Base-by-base conservation (phyloP, 2,888 invertebrate species). In the Empis livida region DNA sequence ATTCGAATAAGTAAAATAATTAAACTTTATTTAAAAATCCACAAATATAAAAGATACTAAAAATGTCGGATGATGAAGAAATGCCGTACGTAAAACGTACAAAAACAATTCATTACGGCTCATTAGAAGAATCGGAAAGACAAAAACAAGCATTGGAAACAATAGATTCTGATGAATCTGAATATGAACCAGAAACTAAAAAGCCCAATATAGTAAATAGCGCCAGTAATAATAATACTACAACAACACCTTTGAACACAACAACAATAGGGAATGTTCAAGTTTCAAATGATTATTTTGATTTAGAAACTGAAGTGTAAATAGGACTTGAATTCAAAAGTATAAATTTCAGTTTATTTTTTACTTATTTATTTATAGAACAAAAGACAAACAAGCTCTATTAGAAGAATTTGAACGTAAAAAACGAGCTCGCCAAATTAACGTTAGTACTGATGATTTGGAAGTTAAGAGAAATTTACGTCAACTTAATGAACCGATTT, bases 371-470 rank as follows among this genome's bases (percentile, higher is more conserved):
- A 16, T 23, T 50, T 51, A 23, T 59, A 82, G 87, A 71, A 83
- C 88, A 0, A 82, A 84, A 59, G 92, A 92, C 62, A 90, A 93
- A 63, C 87, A 89, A 60, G 91, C 91, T 0, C 68, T 95, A 9
- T 73, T 99, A 2, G 96, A 96, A 61, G 96, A 97, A 70, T 96
- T 97, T 68, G 99, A 99, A 66, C 75, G 94, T 32, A 76, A 95
- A 53, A 82, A 91, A 58, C 86, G 94, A 64, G 97, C 90, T 0
- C 76, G 97, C 9, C 92, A 92, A 61, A 87, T 99, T 43, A 95
- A 95, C 59, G 94, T 99, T 0, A 95, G 96, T 0, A 99, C 99
- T 0, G 99, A 99, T 71, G 99, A 99, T 72, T 80, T 82, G 11
- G 96, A 99, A 74, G 96, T 99, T 3, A 89, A 86, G 64, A 78